Evolutionary conservation across 2,797 vertebrate genomes (phyloP).

Genomic region (Danio albolineatus): DNA sequence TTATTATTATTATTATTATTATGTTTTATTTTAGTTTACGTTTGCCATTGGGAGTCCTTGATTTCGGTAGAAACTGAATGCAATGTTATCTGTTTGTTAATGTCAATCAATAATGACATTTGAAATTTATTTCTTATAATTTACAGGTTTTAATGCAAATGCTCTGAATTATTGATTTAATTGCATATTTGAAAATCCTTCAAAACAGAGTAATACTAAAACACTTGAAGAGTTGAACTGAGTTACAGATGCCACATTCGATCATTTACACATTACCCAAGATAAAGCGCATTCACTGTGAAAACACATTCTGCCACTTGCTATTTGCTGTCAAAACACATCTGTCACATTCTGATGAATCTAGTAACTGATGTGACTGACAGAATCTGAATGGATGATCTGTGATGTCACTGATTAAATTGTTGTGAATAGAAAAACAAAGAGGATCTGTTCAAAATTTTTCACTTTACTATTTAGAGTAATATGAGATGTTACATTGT

Average conservation of each 20-base stretch:
- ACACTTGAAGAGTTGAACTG: neutral
- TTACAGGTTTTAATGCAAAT: neutral
- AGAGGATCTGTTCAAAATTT: neutral
- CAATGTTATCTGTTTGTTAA: neutral
- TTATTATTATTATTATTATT: too few species aligned
- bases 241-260: neutral
- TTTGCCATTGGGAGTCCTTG: neutral
- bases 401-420: neutral
- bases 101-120: neutral
- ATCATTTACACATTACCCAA: constrained; percentile 12
- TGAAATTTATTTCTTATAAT: neutral
- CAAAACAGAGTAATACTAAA: neutral
- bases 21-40: too few species aligned
- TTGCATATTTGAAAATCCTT: neutral
- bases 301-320: neutral
- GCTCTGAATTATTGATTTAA: neutral
- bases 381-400: neutral
- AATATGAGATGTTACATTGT: neutral
- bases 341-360: neutral
- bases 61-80: neutral
- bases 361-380: neutral
- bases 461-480: neutral
- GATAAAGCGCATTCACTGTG: neutral
- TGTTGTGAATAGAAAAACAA: neutral
- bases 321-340: neutral